These are phyloP conservation scores for Lithodes maja DNA, from an alignment of 2,888 invertebrate species.

Conservation along the genomic window DNA sequence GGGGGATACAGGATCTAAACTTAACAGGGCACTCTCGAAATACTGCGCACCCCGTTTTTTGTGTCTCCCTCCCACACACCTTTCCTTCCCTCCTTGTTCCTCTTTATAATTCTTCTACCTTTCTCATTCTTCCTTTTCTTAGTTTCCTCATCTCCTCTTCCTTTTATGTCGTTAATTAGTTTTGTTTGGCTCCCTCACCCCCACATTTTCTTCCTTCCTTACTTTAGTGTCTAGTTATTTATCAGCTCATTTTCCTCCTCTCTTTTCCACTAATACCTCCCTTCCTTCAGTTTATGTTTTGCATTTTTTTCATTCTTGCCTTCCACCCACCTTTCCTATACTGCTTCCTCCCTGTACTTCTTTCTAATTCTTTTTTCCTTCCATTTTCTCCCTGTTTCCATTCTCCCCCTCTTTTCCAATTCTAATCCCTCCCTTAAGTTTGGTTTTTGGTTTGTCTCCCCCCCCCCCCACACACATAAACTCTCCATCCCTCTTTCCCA, in stretches of 20 bases:
- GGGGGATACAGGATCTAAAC: background rate
- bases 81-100: background rate
- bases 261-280: background rate
- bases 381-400: background rate
- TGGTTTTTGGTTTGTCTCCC: background rate
- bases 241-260: background rate
- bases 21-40: background rate
- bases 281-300: too few relatives aligned
- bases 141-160: background rate
- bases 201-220: constrained; percentile 3
- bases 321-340: background rate
- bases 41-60: background rate
- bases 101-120: background rate
- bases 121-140: too few relatives aligned
- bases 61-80: background rate
- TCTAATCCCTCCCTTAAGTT: background rate
- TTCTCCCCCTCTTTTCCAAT: background rate
- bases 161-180: background rate
- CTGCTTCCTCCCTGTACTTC: background rate
- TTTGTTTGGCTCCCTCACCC: background rate
- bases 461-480: background rate
- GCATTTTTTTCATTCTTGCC: background rate
- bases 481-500: background rate
- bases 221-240: background rate
- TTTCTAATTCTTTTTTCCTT: background rate